These are phyloP conservation scores for Thymallus thymallus DNA, from an alignment of 2,113 vertebrate genomes.

Conservation along the genomic window DNA sequence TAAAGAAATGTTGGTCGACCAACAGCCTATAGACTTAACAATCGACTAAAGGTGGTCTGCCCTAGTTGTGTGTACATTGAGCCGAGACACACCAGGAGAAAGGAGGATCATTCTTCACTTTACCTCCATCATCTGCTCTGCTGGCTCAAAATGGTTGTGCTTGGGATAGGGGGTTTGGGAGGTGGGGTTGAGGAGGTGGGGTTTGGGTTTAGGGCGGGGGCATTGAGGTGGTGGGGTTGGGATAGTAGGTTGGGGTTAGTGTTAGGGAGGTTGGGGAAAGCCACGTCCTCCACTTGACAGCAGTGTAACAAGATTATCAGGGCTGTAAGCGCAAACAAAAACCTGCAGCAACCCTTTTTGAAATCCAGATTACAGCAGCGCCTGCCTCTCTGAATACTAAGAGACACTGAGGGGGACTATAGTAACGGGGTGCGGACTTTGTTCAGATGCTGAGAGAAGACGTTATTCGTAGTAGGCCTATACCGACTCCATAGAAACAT, in stretches of 20 bases:
- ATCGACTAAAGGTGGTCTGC: no score
- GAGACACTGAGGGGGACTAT: constrained; percentile 38
- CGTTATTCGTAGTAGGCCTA: no score
- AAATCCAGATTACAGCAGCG: constrained; percentile 61
- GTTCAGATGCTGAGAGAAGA: constrained; percentile 33
- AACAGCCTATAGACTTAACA: no score
- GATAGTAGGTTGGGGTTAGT: background rate
- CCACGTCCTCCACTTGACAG: constrained; percentile 68
- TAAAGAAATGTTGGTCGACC: no score
- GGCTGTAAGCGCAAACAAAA: constrained; percentile 68
- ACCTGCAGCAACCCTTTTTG: constrained; percentile 56
- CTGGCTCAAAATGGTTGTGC: constrained; percentile 65
- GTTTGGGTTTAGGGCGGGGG: no score
- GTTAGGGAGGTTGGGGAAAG: constrained; percentile 44
- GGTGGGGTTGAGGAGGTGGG: no score
- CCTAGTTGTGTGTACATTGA: constrained; percentile 27
- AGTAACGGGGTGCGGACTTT: constrained; percentile 39
- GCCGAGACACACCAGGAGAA: constrained; percentile 56
- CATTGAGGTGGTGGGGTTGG: background rate
- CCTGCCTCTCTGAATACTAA: constrained; percentile 64
- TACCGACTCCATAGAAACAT: background rate
- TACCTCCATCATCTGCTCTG: constrained; percentile 58
- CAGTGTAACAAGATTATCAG: constrained; percentile 70
- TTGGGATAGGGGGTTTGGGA: no score
- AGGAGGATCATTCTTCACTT: constrained; percentile 69